Evolutionary conservation across 2,888 invertebrate species (phyloP).

Genomic region (Synanthedon formicaeformis): DNA sequence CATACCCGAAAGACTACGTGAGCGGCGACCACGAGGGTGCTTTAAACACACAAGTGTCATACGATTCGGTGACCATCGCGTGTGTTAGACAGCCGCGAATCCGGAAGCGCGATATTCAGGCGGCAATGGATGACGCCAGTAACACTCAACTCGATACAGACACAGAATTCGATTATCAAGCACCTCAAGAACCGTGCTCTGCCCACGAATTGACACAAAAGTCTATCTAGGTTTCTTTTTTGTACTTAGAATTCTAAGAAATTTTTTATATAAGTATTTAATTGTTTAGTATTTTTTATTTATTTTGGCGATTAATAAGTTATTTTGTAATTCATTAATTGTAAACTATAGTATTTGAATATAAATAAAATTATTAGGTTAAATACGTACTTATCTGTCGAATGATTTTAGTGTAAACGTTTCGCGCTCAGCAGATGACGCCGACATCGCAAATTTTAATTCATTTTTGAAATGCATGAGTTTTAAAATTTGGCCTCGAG

Average conservation of each 20-base stretch:
- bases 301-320: not conserved
- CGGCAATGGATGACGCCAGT: not conserved
- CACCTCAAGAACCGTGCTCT: not conserved
- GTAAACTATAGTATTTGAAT: no score
- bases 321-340: no score
- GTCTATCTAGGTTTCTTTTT: not conserved
- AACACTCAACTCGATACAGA: conserved; percentile 3
- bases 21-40: conserved; percentile 16
- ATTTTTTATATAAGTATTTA: not conserved
- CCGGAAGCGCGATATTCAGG: conserved; percentile 11
- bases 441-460: no score
- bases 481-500: no score
- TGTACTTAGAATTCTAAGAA: not conserved
- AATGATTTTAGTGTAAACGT: no score
- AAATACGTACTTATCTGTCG: no score
- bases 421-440: no score
- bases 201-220: not conserved
- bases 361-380: no score
- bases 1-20: conserved; percentile 12
- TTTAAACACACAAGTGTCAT: conserved; percentile 10
- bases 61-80: conserved; percentile 23
- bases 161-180: conserved; percentile 10
- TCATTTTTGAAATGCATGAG: no score
- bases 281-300: not conserved
- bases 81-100: conserved; percentile 30